Evolutionary conservation across 2,888 invertebrate genomes (phyloP).

Genomic region (Melanophora roralis): DNA sequence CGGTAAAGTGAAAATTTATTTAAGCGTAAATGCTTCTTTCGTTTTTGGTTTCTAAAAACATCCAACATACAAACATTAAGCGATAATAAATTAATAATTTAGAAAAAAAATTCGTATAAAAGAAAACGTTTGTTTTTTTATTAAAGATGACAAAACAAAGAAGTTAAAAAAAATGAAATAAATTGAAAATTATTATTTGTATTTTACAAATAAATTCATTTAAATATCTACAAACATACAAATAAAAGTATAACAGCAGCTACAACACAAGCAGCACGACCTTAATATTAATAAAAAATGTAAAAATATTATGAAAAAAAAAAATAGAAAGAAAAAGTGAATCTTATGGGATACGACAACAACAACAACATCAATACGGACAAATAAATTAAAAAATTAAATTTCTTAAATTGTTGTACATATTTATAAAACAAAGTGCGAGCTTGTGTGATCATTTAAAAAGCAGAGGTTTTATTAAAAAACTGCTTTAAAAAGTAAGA

Average conservation of each 20-base stretch:
- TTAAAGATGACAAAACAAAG: slow-evolving; percentile 2
- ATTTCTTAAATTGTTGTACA: slow-evolving; percentile 17
- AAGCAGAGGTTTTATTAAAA: background rate
- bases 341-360: slow-evolving; percentile 18
- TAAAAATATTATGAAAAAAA: background rate
- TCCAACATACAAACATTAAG: background rate
- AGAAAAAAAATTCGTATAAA: too few species aligned
- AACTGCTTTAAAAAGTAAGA: background rate
- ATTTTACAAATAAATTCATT: slow-evolving; percentile 20
- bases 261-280: background rate
- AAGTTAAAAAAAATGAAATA: background rate
- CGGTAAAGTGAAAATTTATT: slow-evolving; percentile 59
- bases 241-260: background rate
- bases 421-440: too few species aligned
- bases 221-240: background rate
- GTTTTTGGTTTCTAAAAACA: background rate
- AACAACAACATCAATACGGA: slow-evolving; percentile 4
- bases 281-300: slow-evolving; percentile 20
- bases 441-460: background rate
- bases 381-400: slow-evolving; percentile 23
- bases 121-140: background rate
- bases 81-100: background rate
- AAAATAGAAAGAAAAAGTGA: slow-evolving; percentile 37
- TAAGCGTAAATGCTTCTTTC: slow-evolving; percentile 31
- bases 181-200: slow-evolving; percentile 2